phyloP scores from a whole-genome alignment of 1,140 invertebrate species.

The Linepithema humile region DNA sequence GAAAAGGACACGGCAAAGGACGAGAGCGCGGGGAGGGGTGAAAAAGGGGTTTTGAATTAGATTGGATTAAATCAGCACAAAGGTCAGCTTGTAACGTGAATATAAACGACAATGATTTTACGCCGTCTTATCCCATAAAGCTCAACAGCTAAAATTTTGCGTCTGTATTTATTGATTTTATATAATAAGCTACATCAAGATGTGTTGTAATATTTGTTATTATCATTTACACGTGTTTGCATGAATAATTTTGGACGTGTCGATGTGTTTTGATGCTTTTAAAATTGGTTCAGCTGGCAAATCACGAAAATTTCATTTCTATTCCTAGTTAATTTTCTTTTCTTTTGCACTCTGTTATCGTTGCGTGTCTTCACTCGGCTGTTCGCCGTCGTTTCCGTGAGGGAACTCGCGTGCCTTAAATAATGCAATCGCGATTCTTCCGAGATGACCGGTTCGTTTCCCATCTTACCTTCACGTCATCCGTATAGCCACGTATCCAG shows the following conservation, averaged over 20 bases:
- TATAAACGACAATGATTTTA: conserved; percentile 1
- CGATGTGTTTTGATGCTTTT: background rate
- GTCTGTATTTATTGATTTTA: conserved; percentile 3
- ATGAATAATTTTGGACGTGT: background rate
- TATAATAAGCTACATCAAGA: background rate
- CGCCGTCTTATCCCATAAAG: background rate
- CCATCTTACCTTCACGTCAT: background rate
- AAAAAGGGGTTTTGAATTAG: background rate
- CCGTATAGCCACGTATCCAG: background rate
- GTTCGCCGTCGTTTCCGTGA: background rate
- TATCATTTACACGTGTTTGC: background rate
- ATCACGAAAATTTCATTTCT: too few species aligned
- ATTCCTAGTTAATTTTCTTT: too few species aligned
- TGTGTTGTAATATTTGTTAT: background rate
- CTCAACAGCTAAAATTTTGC: background rate
- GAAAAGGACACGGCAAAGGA: conserved; percentile 20
- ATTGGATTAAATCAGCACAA: conserved; percentile 54
- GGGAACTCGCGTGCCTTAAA: too few species aligned
- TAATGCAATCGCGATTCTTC: background rate
- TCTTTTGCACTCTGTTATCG: background rate
- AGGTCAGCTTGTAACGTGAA: background rate
- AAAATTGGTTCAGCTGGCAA: background rate
- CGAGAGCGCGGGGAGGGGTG: background rate
- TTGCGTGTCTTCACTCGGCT: background rate
- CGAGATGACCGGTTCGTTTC: background rate